Base-by-base conservation (phyloP, 2,888 invertebrate species). In the Exephanes ischioxanthus region DNA sequence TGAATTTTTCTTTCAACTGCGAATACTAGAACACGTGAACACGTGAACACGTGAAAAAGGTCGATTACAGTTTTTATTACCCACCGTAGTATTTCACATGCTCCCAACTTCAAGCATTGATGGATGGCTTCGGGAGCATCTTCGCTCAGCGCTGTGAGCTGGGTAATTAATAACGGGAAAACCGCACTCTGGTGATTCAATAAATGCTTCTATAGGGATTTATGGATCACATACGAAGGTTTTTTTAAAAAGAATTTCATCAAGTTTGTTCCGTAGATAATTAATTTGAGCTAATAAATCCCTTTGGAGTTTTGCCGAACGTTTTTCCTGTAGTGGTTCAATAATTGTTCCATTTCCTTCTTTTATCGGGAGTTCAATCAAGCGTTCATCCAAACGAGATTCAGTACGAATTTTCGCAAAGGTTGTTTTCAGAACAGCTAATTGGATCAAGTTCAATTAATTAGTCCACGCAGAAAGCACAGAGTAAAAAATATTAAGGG, bases 381-480 rank as follows among this genome's bases (percentile, higher is more conserved):
- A 3, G 48, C 48, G 3, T 48, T 48, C 48, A 30, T 30, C 30
- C 30, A 4, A 51, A n/a, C 51, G 6, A 51, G 4, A 51, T 51
- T 51, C 51, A n/a, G 16, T n/a, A 53, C 14, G 9, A 14, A 53
- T 30, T 53, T 33, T 33, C 70, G 19, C 26, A 3, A 33, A 53
- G 16, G 51, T 51, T 53, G 3, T 48, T 33, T 53, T 33, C 71
- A 53, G 30, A 5, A 71, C 53, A 55, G 19, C 30, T 19, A 55
- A 71, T 55, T 55, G 30, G 19, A 70, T 70, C n/a, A 33, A 51
- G 19, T 53, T n/a, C 55, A 55, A 71, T 71, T 11, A 55, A 71
- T 55, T 55, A 14, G 55, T 19, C 7, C 16, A 33, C 7, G 0
- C 53, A 9, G 14, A 55, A 55, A 33, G 4, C 14, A n/a, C 16